These are phyloP conservation scores for Cyanoramphus novaezelandiae DNA, from an alignment of 2,113 vertebrate species.

Conservation along the genomic window DNA sequence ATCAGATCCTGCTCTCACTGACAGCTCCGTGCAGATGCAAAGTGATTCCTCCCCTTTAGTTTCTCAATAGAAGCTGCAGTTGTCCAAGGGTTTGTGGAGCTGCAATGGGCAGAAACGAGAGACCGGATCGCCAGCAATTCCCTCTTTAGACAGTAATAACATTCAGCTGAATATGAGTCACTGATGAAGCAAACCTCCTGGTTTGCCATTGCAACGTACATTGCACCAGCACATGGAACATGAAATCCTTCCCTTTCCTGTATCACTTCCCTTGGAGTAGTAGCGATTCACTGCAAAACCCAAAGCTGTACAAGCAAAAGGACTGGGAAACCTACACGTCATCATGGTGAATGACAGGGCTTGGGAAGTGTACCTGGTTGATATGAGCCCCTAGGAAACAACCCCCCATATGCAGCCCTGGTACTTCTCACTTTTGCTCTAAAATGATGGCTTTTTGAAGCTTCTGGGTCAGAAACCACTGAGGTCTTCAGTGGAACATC, in stretches of 20 bases:
- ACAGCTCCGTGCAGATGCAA: neutral
- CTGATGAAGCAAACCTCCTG: neutral
- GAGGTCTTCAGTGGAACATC: too few species aligned
- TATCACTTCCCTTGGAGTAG: neutral
- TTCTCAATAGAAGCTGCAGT: neutral
- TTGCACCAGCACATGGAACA: fast-evolving
- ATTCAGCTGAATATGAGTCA: neutral
- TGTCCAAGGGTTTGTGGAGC: neutral
- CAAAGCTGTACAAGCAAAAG: fast-evolving
- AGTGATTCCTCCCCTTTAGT: neutral
- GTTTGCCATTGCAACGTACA: fast-evolving
- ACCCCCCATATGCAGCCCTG: fast-evolving
- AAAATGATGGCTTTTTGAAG: neutral
- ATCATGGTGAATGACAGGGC: neutral
- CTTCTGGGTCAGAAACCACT: neutral
- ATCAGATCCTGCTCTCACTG: neutral
- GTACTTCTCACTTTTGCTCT: neutral
- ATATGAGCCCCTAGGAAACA: neutral
- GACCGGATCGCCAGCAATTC: neutral
- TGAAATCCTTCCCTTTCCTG: neutral
- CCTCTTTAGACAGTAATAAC: fast-evolving
- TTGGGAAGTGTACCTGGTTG: neutral
- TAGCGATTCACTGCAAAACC: neutral
- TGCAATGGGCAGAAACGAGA: neutral
- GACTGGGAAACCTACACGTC: neutral